A percentile compares a stretch with the other conserved stretches of the same genome.
Evolutionary conservation across 2,888 invertebrate species (phyloP).

Genomic region (Eugnorisma glareosa): DNA sequence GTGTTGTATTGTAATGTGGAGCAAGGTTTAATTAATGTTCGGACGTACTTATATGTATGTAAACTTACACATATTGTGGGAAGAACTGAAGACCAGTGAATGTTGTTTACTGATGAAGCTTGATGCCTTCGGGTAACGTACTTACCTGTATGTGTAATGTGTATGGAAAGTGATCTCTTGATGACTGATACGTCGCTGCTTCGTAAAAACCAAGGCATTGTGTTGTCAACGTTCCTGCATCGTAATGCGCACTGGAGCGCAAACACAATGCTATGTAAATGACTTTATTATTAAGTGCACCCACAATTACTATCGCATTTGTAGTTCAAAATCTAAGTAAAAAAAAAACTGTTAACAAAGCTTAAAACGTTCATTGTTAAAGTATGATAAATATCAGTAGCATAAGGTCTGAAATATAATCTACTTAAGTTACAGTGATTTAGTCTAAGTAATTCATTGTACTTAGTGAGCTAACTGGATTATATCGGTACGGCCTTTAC

Average conservation of each 20-base stretch:
- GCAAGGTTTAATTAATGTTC: constrained; percentile 70
- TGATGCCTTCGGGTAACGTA: constrained; percentile 30
- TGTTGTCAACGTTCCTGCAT: constrained; percentile 60
- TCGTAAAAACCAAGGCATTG: constrained; percentile 63
- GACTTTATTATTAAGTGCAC: constrained; percentile 61
- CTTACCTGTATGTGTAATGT: constrained; percentile 30
- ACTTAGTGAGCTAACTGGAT: constrained; percentile 55
- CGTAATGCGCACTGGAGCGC: constrained; percentile 60
- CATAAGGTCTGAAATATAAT: constrained; percentile 36
- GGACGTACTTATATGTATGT: constrained; percentile 26
- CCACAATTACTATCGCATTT: constrained; percentile 29
- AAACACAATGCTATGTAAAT: constrained; percentile 69
- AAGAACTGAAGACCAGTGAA: constrained; percentile 57
- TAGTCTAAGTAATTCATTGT: constrained; percentile 37
- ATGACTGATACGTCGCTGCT: constrained; percentile 63
- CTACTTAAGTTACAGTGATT: constrained; percentile 37
- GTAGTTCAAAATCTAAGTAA: constrained; percentile 46
- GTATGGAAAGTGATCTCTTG: constrained; percentile 57
- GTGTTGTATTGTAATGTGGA: constrained; percentile 69
- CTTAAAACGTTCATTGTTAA: not conserved
- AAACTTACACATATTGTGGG: constrained; percentile 54
- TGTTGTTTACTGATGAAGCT: constrained; percentile 58
- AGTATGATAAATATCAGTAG: constrained; percentile 43
- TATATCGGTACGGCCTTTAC: constrained; percentile 41
- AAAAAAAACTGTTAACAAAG: constrained; percentile 4